Percentiles rank a stretch among this genome's conserved stretches.
phyloP scores from a whole-genome alignment of 2,113 vertebrate genomes.

The Syrmaticus mikado region DNA sequence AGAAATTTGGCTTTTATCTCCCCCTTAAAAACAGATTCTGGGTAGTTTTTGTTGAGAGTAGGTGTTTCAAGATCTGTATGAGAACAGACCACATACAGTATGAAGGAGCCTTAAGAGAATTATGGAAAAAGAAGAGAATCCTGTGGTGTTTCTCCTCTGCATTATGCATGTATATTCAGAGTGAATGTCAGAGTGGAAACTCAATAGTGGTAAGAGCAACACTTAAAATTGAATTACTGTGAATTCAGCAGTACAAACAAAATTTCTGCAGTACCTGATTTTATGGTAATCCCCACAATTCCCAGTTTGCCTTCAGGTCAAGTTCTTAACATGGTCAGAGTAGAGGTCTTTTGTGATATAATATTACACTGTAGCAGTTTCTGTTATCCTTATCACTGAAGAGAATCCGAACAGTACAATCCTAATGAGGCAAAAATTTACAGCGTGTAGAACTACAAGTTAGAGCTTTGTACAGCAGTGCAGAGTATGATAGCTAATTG shows the following conservation, averaged over 20 bases:
- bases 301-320: not conserved
- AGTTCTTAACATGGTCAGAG: not conserved
- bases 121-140: not conserved
- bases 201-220: not conserved
- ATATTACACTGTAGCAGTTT: not conserved
- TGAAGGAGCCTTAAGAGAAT: not conserved
- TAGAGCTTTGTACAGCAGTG: not conserved
- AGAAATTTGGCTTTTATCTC: not conserved
- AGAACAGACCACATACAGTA: not conserved
- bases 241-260: not conserved
- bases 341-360: not conserved
- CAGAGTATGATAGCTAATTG: not conserved
- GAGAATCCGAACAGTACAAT: not conserved
- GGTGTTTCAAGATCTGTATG: not conserved
- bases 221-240: not conserved
- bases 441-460: not conserved
- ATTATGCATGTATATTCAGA: not conserved
- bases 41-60: not conserved
- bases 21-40: not conserved
- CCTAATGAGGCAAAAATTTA: slow-evolving; percentile 12
- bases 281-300: not conserved
- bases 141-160: not conserved
- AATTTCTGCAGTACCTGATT: not conserved
- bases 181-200: not conserved
- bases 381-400: not conserved